A percentile compares a stretch with the other conserved stretches of the same genome.
Evolutionary conservation across 1,140 invertebrate genomes (phyloP).

Genomic region (Philaenus spumarius): DNA sequence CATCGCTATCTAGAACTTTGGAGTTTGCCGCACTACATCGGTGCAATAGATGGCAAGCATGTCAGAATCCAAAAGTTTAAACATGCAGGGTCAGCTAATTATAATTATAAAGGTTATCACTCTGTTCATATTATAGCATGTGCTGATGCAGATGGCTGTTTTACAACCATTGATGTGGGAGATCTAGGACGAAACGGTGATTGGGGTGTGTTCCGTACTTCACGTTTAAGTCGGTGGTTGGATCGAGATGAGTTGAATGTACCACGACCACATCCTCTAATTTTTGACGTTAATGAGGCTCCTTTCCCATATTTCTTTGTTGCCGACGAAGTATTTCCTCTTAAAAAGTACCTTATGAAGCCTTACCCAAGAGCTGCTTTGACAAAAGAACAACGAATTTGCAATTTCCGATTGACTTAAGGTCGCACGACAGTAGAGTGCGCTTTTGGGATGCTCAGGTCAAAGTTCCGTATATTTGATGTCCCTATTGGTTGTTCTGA

Average conservation of each 20-base stretch:
- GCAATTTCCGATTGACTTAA: slow-evolving; percentile 17
- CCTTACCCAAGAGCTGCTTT: slow-evolving; percentile 22
- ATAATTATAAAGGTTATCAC: slow-evolving; percentile 37
- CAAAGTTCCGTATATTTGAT: slow-evolving; percentile 6
- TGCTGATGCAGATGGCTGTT: slow-evolving; percentile 33
- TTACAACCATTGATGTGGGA: slow-evolving; percentile 35
- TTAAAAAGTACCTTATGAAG: slow-evolving; percentile 21
- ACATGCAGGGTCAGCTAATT: slow-evolving; percentile 30
- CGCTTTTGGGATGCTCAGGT: slow-evolving; percentile 17
- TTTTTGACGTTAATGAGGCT: slow-evolving; percentile 12
- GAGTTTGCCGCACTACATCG: slow-evolving; percentile 37
- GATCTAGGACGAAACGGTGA: slow-evolving; percentile 29
- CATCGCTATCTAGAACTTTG: slow-evolving; percentile 19
- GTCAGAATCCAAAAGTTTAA: slow-evolving; percentile 26
- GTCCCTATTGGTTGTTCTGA: slow-evolving; percentile 5
- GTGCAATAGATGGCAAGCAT: slow-evolving; percentile 42
- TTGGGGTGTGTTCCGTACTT: too few species aligned
- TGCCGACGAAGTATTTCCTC: slow-evolving; percentile 29
- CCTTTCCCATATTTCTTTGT: slow-evolving; percentile 19
- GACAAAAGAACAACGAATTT: slow-evolving; percentile 18
- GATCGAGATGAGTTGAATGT: slow-evolving; percentile 11
- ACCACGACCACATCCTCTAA: slow-evolving; percentile 1
- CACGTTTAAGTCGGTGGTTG: slow-evolving; percentile 19
- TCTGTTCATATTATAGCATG: slow-evolving; percentile 35
- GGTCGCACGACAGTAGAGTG: slow-evolving; percentile 19